Percentiles rank a stretch among this genome's conserved stretches.
Conservation (phyloP, 53 echinoderm and acorn worm species). For the Temnopleurus reevesii region DNA sequence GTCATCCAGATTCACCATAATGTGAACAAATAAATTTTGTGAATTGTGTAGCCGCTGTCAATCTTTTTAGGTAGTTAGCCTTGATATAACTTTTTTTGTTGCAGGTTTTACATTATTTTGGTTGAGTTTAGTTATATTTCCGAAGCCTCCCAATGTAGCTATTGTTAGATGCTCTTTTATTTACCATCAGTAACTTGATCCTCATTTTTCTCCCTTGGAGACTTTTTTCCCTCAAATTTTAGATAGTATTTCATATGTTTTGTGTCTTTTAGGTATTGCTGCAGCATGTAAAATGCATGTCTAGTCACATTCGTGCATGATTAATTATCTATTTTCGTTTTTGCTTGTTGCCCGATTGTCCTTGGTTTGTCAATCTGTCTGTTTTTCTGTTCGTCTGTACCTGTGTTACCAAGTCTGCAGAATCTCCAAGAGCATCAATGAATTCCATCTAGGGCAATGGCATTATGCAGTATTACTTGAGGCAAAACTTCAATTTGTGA, state of each 20-base stretch:
- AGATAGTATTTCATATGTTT: too few species aligned
- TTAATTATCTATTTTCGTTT: neutral
- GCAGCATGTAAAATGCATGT: neutral
- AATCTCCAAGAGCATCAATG: too few species aligned
- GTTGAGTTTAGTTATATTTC: too few species aligned
- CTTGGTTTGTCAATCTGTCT: too few species aligned
- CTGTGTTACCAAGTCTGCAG: too few species aligned
- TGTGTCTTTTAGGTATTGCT: neutral
- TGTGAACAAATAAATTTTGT: neutral
- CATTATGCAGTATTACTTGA: too few species aligned
- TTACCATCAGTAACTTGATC: too few species aligned
- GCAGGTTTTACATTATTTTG: neutral
- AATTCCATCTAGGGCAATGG: too few species aligned
- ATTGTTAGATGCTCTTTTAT: neutral
- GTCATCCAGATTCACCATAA: neutral
- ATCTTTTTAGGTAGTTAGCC: neutral
- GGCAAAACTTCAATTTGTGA: too few species aligned
- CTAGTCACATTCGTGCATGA: neutral
- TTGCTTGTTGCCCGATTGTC: too few species aligned
- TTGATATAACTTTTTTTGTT: neutral
- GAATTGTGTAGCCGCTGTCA: neutral
- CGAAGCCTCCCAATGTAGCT: neutral
- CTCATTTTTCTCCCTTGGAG: neutral
- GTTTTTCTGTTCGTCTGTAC: too few species aligned
- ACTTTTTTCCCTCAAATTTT: neutral